Evolutionary conservation across 1,140 invertebrate species (phyloP).

Genomic region (Drosophila insularis): DNA sequence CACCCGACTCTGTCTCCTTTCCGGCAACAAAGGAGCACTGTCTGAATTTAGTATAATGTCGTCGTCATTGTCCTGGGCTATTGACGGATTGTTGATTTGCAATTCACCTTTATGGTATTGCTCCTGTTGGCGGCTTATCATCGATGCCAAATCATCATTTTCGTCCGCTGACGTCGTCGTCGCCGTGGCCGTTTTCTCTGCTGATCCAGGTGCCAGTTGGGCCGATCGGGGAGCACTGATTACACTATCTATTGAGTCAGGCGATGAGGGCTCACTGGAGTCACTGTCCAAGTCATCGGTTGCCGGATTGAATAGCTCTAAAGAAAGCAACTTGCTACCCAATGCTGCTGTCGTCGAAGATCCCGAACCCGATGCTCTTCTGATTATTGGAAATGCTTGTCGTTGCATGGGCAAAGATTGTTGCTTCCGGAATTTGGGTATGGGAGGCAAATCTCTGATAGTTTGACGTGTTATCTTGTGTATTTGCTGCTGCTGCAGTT

Average conservation of each 20-base stretch:
- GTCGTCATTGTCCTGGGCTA: constrained; percentile 43
- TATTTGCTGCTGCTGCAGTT: constrained; percentile 24
- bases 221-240: constrained; percentile 85
- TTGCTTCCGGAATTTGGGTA: constrained; percentile 86
- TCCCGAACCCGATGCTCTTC: constrained; percentile 82
- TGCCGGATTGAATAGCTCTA: constrained; percentile 95
- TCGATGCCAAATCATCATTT: constrained; percentile 37
- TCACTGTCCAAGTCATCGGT: constrained; percentile 95
- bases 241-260: constrained; percentile 92
- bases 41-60: constrained; percentile 77
- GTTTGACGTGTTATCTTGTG: constrained; percentile 84
- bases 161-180: constrained; percentile 37
- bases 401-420: constrained; percentile 73
- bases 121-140: constrained; percentile 50
- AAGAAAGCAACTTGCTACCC: constrained; percentile 86
- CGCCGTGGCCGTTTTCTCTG: constrained; percentile 40
- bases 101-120: constrained; percentile 63
- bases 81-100: constrained; percentile 54
- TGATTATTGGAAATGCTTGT: constrained; percentile 85
- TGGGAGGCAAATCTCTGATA: constrained; percentile 85
- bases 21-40: constrained; percentile 56
- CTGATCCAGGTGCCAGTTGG: constrained; percentile 35
- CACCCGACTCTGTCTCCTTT: constrained; percentile 54
- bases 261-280: constrained; percentile 92
- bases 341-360: constrained; percentile 68